These are phyloP conservation scores for Hydrozoanthus tunicans DNA, from an alignment of 64 coral and sea anemone genomes.

Conservation along the genomic window DNA sequence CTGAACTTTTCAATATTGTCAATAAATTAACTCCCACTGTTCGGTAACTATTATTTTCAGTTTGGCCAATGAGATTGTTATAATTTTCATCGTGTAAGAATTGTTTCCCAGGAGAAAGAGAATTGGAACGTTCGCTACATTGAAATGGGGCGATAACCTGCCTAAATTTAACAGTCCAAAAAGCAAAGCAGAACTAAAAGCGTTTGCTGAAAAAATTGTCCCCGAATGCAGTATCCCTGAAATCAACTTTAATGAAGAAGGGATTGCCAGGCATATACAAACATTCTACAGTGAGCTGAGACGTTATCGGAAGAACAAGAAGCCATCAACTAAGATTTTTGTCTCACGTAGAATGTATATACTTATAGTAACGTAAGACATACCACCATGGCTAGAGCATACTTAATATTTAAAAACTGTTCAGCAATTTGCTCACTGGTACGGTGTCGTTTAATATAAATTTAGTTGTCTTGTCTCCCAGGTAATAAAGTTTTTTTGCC, in stretches of 20 bases:
- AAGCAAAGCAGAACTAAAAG: constrained; percentile 28
- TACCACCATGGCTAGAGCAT: background rate
- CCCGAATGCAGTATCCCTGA: constrained; percentile 14
- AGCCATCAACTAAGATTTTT: background rate
- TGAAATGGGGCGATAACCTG: constrained; percentile 18
- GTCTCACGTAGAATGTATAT: constrained; percentile 4
- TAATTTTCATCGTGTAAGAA: background rate
- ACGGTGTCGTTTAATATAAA: background rate
- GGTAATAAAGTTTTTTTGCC: constrained; percentile 1
- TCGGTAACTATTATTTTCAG: background rate
- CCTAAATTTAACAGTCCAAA: constrained; percentile 18
- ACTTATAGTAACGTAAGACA: background rate
- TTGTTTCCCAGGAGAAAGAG: constrained; percentile 24
- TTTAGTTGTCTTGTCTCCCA: constrained; percentile 4
- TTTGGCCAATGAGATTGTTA: background rate
- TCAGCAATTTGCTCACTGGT: constrained; percentile 6
- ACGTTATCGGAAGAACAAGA: constrained; percentile 12
- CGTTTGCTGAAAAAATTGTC: constrained; percentile 20
- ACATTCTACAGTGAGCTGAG: constrained; percentile 18
- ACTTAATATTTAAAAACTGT: constrained; percentile 22
- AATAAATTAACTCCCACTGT: constrained; percentile 1
- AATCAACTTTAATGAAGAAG: constrained; percentile 38
- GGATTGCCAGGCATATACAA: constrained; percentile 31
- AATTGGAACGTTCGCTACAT: background rate
- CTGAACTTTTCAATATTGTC: constrained; percentile 19